These are phyloP conservation scores for Diaperis boleti DNA, from an alignment of 2,888 invertebrate genomes.

Conservation along the genomic window DNA sequence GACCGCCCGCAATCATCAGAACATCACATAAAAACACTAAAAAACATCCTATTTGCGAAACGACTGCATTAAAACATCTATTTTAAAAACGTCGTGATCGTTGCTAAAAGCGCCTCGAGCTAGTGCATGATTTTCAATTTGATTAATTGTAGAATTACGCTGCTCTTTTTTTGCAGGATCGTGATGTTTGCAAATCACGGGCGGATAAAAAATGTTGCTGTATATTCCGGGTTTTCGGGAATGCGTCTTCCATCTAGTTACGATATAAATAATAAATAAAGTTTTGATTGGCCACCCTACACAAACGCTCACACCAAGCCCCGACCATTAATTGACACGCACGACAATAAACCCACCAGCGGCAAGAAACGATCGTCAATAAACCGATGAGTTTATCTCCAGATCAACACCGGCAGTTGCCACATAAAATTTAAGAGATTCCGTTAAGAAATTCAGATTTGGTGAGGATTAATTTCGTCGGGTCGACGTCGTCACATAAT, in stretches of 20 bases:
- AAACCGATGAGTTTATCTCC: conserved; percentile 18
- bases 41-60: not conserved
- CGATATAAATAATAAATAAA: too few species aligned
- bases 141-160: conserved; percentile 29
- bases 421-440: conserved; percentile 9
- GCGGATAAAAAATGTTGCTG: not conserved
- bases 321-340: conserved; percentile 8
- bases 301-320: not conserved
- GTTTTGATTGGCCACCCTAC: not conserved
- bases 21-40: conserved; percentile 1
- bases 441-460: conserved; percentile 3
- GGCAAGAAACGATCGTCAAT: conserved; percentile 1
- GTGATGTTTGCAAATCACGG: conserved; percentile 13
- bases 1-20: not conserved
- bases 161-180: not conserved
- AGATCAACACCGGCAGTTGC: not conserved
- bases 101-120: conserved; percentile 5
- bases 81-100: conserved; percentile 19
- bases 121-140: conserved; percentile 20
- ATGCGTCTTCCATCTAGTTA: too few species aligned
- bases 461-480: not conserved
- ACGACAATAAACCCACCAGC: not conserved
- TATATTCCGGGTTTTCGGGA: too few species aligned
- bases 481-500: not conserved
- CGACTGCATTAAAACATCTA: not conserved